Percentiles rank a stretch among this genome's conserved stretches.
These are phyloP conservation scores for Thelaira solivaga DNA, from an alignment of 2,888 invertebrate species.

Conservation along the genomic window DNA sequence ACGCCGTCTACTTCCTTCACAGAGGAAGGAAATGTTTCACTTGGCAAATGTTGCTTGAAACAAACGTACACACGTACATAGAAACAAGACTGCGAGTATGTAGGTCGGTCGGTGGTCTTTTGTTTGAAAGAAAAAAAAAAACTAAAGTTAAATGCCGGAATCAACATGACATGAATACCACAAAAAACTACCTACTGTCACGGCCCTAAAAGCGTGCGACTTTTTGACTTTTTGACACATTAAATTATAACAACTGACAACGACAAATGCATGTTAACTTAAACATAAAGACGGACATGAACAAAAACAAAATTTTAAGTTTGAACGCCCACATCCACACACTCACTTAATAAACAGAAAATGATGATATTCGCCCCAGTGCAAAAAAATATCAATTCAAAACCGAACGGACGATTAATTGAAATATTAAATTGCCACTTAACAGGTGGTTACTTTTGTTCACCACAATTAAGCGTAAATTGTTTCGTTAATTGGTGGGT, in stretches of 20 bases:
- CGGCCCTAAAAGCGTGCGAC: constrained; percentile 64
- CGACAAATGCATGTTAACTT: background rate
- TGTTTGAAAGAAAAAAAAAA: constrained; percentile 22
- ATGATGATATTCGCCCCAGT: no score
- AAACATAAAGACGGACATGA: background rate
- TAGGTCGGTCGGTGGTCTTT: constrained; percentile 55
- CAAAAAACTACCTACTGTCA: constrained; percentile 63
- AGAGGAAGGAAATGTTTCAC: constrained; percentile 58
- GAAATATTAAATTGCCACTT: no score
- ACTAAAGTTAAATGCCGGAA: constrained; percentile 38
- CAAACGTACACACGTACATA: background rate
- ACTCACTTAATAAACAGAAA: background rate
- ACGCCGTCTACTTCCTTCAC: constrained; percentile 33
- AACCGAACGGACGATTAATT: no score
- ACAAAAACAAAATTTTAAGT: background rate
- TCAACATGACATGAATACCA: constrained; percentile 54
- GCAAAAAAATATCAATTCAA: no score
- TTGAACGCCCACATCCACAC: constrained; percentile 29
- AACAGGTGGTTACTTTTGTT: no score
- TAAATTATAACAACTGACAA: constrained; percentile 24
- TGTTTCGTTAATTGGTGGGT: no score
- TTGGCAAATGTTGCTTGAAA: constrained; percentile 4
- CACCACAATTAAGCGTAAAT: no score
- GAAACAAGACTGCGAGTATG: no score
- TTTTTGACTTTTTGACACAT: constrained; percentile 48